Base-by-base conservation (phyloP, 2,888 invertebrate species). In the Sinelater perroti region DNA sequence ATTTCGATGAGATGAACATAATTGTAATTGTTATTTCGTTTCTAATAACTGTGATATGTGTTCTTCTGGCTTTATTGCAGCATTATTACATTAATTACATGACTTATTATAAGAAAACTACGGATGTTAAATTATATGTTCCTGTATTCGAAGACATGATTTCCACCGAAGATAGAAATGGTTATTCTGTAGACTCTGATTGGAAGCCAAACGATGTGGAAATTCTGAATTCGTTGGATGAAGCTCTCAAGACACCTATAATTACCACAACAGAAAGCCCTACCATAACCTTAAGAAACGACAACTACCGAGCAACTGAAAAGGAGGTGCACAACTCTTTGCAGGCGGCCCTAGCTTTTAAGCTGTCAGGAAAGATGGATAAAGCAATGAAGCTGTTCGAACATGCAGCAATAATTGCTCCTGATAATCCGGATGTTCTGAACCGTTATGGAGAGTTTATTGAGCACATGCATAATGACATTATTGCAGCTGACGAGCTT, bases 381-480 rank as follows among this genome's bases (percentile, higher is more conserved):
- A 95, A 95, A 78, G 95, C 96, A 0, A 79, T 89, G 26, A 91
- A 91, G 74, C 77, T 95, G 20, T 91, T 93, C 72, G 88, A 95
- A 78, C 97, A 97, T 79, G 97, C 97, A 0, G 85, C 93, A 54
- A 92, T 93, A 0, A 80, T 98, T 30, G 93, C 95, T 8, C 97
- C 97, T 0, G 87, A 89, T 68, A 93, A 97, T 79, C 92, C 96
- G 0, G 96, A 97, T 71, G 88, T 97, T 40, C 81, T 98, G 5
- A 91, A 93, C 63, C 89, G 91, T 70, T 97, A 93, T 74, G 97
- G 97, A 7, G 95, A 96, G 77, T 95, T 95, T 75, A 77, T 97
- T 54, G 97, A 97, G 78, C 86, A 90, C 63, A 88, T 88, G 11
- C 86, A 91, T 63, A 85, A 91, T 21, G 93, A 97, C 77, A 81